Percentiles rank a stretch among this genome's conserved stretches.
Conservation (phyloP, 2,797 vertebrate genomes). For the Coilia nasus region DNA sequence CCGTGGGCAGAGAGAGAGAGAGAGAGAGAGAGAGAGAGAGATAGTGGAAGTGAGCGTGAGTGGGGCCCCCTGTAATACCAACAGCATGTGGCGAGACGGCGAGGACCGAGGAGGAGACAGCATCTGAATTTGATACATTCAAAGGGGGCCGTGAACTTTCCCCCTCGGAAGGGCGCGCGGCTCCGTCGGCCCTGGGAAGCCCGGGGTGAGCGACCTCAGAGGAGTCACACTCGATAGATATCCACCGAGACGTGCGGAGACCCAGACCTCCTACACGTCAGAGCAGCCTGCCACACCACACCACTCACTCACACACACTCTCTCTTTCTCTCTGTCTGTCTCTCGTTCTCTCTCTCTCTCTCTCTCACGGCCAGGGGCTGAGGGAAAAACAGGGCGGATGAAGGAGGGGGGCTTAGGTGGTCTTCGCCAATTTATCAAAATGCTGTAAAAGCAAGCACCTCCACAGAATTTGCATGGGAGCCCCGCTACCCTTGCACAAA, state of each 20-base stretch:
- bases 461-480: neutral
- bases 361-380: neutral
- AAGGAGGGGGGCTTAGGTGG: neutral
- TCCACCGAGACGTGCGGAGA: conserved; percentile 43
- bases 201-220: conserved; percentile 61
- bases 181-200: conserved; percentile 64
- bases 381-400: neutral
- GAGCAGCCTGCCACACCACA: neutral
- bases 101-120: conserved; percentile 39
- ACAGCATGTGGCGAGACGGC: conserved; percentile 51
- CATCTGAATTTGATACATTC: conserved; percentile 68
- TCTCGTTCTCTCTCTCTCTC: neutral
- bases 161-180: conserved; percentile 56
- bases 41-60: neutral
- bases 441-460: neutral
- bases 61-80: conserved; percentile 53
- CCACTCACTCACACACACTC: neutral
- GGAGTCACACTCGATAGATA: conserved; percentile 56
- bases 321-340: no score
- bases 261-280: conserved; percentile 41
- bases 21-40: no score
- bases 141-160: conserved; percentile 61
- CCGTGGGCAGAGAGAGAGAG: no score
- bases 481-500: neutral
- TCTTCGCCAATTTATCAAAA: neutral